Evolutionary conservation across 2,888 invertebrate species (phyloP).

Genomic region (Amitus sp.): DNA sequence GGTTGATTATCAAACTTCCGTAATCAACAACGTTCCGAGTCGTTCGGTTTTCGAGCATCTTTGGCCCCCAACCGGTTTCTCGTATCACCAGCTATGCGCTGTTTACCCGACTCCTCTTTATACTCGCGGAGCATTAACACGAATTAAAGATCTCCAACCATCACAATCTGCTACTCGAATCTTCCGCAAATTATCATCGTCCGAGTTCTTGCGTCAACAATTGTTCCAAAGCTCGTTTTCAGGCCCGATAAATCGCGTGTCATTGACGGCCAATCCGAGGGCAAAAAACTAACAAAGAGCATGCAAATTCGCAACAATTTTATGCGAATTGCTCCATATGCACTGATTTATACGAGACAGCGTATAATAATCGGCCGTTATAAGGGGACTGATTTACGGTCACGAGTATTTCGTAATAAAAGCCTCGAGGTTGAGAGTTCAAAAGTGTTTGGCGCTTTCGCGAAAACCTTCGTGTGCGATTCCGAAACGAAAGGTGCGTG

Average conservation of each 20-base stretch:
- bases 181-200: constrained; percentile 34
- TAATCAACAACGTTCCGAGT: constrained; percentile 37
- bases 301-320: constrained; percentile 3
- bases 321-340: constrained; percentile 2
- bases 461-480: neutral
- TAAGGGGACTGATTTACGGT: neutral
- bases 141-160: constrained; percentile 46
- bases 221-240: too few species aligned
- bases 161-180: constrained; percentile 33
- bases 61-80: constrained; percentile 35
- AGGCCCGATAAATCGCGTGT: too few species aligned
- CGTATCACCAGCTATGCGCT: constrained; percentile 31
- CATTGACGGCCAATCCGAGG: too few species aligned
- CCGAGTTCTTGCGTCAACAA: neutral
- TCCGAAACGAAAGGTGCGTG: neutral
- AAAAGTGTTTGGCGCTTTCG: neutral
- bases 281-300: neutral
- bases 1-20: constrained; percentile 41
- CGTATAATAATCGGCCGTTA: neutral
- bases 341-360: constrained; percentile 5
- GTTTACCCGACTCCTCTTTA: constrained; percentile 31
- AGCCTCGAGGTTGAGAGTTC: constrained; percentile 3
- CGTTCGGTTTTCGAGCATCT: constrained; percentile 37
- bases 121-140: constrained; percentile 46
- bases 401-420: neutral